A percentile compares a stretch with the other conserved stretches of the same genome.
Evolutionary conservation across 2,113 vertebrate species (phyloP).

Genomic region (Girardinichthys multiradiatus): DNA sequence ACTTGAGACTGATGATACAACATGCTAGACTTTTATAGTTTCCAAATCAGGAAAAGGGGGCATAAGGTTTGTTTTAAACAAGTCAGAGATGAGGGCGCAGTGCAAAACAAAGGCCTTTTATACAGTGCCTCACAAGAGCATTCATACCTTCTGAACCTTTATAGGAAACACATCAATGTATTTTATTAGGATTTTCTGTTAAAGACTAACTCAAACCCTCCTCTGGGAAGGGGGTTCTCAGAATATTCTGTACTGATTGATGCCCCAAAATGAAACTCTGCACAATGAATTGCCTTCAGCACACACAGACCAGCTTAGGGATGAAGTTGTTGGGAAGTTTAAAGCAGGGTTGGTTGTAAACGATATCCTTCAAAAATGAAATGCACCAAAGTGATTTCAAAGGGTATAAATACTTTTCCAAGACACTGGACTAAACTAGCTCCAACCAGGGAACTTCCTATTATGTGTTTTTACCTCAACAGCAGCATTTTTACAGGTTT

Average conservation of each 20-base stretch:
- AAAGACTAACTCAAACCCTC: no score
- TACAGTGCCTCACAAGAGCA: neutral
- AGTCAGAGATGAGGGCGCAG: conserved; percentile 9
- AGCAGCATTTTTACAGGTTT: conserved; percentile 15
- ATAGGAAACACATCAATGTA: no score
- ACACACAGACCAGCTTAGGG: neutral
- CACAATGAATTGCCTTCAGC: neutral
- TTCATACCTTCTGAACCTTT: neutral
- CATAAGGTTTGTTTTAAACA: conserved; percentile 8
- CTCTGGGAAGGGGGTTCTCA: no score
- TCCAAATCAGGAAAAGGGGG: conserved; percentile 9
- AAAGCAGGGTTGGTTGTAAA: neutral
- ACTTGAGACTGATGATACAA: conserved; percentile 37
- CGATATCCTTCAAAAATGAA: no score
- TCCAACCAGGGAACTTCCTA: neutral
- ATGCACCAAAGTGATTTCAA: no score
- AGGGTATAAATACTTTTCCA: neutral
- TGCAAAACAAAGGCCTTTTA: neutral
- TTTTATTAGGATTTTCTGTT: no score
- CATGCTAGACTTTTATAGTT: conserved; percentile 24
- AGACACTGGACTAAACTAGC: neutral
- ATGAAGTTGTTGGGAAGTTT: neutral
- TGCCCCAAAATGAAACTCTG: no score
- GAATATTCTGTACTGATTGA: no score
- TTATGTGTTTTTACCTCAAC: neutral